These are phyloP conservation scores for Stegodyphus dumicola DNA, from an alignment of 1,140 invertebrate genomes.

Conservation along the genomic window DNA sequence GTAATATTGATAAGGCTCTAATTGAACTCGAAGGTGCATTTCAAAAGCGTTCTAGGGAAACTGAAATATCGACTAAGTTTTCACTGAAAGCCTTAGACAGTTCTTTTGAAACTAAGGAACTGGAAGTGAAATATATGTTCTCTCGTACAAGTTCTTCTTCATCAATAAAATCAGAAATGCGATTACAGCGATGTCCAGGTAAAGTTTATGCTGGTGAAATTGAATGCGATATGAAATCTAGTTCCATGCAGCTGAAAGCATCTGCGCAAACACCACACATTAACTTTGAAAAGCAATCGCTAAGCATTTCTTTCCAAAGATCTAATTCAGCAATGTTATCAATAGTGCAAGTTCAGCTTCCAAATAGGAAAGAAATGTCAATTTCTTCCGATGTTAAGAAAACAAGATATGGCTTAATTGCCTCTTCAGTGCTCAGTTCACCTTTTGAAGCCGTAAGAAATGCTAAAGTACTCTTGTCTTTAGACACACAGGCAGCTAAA, in stretches of 20 bases:
- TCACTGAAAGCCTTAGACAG: conserved; percentile 5
- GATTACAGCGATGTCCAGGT: neutral
- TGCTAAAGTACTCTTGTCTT: neutral
- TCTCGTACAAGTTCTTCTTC: neutral
- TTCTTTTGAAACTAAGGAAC: conserved; percentile 29
- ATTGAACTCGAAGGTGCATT: neutral
- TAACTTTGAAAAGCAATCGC: conserved; percentile 11
- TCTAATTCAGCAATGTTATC: conserved; percentile 4
- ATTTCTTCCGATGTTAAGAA: conserved; percentile 10
- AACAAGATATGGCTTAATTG: neutral
- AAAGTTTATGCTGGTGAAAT: conserved; percentile 28
- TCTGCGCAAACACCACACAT: conserved; percentile 12
- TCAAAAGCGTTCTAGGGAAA: neutral
- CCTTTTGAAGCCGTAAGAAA: neutral
- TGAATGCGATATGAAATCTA: conserved; percentile 17
- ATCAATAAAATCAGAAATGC: neutral
- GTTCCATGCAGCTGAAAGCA: conserved; percentile 2
- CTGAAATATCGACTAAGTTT: neutral
- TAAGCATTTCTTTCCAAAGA: neutral
- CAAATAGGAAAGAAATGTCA: conserved; percentile 17
- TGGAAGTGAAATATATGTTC: neutral
- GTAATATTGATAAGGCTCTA: neutral
- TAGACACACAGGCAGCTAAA: conserved; percentile 10
- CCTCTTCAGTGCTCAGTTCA: neutral
- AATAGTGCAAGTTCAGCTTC: neutral